phyloP scores from a whole-genome alignment of 2,797 vertebrate genomes.

The Echiichthys vipera region DNA sequence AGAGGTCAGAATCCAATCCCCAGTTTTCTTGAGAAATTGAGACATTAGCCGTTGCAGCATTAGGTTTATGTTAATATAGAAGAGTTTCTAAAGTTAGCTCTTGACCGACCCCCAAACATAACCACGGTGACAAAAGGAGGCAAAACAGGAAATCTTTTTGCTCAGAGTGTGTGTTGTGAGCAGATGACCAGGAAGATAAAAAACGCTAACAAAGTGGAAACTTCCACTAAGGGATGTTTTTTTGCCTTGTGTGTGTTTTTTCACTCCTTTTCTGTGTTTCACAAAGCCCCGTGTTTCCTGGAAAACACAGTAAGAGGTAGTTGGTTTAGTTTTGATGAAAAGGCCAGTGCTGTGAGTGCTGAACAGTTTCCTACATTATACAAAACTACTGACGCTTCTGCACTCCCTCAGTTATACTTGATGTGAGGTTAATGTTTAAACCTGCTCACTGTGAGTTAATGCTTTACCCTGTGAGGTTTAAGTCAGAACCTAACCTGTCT shows the following conservation, averaged over 20 bases:
- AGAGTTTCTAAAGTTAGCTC: conserved; percentile 74
- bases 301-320: conserved; percentile 84
- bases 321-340: conserved; percentile 58
- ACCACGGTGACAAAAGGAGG: conserved; percentile 93
- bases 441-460: conserved; percentile 81
- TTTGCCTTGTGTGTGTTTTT: conserved; percentile 81
- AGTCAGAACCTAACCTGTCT: conserved; percentile 44
- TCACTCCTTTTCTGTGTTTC: conserved; percentile 76
- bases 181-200: conserved; percentile 98
- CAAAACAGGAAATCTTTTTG: conserved; percentile 99
- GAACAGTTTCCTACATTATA: conserved; percentile 52
- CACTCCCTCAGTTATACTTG: conserved; percentile 70
- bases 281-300: conserved; percentile 90
- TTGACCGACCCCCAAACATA: conserved; percentile 65
- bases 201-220: conserved; percentile 95
- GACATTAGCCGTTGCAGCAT: conserved; percentile 17
- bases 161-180: conserved; percentile 90
- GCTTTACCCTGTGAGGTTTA: conserved; percentile 71
- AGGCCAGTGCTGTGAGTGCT: conserved; percentile 16
- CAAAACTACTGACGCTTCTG: conserved; percentile 53
- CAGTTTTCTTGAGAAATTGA: conserved; percentile 18
- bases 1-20: background rate
- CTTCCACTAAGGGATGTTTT: conserved; percentile 92
- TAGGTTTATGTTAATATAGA: conserved; percentile 35
- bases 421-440: conserved; percentile 86